Conservation (phyloP, 2,888 invertebrate species). For the Drosophila eohydei region DNA sequence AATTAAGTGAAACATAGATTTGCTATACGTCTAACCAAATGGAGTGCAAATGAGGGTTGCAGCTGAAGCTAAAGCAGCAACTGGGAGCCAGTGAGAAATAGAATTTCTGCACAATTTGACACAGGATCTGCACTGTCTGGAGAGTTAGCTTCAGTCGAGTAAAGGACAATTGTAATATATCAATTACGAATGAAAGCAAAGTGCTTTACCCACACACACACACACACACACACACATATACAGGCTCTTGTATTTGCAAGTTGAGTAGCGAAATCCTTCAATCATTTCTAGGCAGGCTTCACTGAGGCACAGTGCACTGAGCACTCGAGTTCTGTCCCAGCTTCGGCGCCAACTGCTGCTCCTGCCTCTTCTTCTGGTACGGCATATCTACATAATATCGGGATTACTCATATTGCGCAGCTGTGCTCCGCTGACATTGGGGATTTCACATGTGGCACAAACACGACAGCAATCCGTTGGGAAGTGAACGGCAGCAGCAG, state of each 20-base stretch:
- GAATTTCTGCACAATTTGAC: constrained; percentile 78
- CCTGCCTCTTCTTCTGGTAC: constrained; percentile 9
- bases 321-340: constrained; percentile 1
- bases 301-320: constrained; percentile 20
- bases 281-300: constrained; percentile 70
- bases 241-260: constrained; percentile 21
- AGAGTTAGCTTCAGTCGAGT: constrained; percentile 14
- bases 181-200: constrained; percentile 71
- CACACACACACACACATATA: not conserved
- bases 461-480: constrained; percentile 53
- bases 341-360: not conserved
- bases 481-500: constrained; percentile 9
- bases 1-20: constrained; percentile 33
- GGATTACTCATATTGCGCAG: constrained; percentile 58
- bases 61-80: not conserved
- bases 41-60: not conserved
- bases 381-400: constrained; percentile 42
- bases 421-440: constrained; percentile 56
- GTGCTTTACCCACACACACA: constrained; percentile 48
- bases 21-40: not conserved
- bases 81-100: constrained; percentile 62
- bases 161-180: constrained; percentile 72
- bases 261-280: constrained; percentile 66
- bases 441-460: constrained; percentile 43
- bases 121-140: constrained; percentile 21